Evolutionary conservation across 1,140 invertebrate genomes (phyloP), one percentile per base, ranked within the genome.

Genomic region (Forficula auricularia): DNA sequence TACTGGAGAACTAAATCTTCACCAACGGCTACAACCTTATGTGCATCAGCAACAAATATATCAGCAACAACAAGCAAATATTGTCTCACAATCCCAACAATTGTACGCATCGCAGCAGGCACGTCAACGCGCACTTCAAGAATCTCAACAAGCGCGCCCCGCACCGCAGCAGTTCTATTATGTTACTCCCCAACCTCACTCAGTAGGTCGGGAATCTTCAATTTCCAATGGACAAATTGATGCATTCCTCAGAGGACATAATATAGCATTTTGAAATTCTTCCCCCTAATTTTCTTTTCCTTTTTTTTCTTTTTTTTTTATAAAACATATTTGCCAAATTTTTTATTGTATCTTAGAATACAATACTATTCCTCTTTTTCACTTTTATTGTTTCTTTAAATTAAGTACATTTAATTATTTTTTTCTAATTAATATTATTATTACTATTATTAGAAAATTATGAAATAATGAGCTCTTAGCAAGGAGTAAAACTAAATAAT

Each of bases 191-290:
- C 49, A 38, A 19, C 30, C 36, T 27, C 33, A 30, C 43, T 33
- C 31, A 44, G 39, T 37, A 0, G 51, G 61, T 42, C 8, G 57
- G n/a, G 60, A 63, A 3, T 62, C 65, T 38, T 41, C 59, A 1
- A 52, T 67, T 3, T 64, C 70, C 3, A 62, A 66, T 20, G 76
- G 78, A 14, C 80, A 82, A 54, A 82, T 85, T 53, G 80, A 83
- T 55, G 77, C 80, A 30, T 85, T 83, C 61, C 68, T 85, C 32
- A 68, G 79, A 56, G 75, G 75, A 31, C 74, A 78, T 54, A 73
- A 73, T 53, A 70, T 76, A 50, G 66, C 70, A 48, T 73, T 73
- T 57, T 75, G 71, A 59, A 43, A 27, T 27, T 27, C 22, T 27
- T 27, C 10, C 10, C 22, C n/a, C n/a, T n/a, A n/a, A n/a, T n/a